Base-by-base conservation (phyloP, 92 coral and sea anemone genomes). In the Porites lobata region DNA sequence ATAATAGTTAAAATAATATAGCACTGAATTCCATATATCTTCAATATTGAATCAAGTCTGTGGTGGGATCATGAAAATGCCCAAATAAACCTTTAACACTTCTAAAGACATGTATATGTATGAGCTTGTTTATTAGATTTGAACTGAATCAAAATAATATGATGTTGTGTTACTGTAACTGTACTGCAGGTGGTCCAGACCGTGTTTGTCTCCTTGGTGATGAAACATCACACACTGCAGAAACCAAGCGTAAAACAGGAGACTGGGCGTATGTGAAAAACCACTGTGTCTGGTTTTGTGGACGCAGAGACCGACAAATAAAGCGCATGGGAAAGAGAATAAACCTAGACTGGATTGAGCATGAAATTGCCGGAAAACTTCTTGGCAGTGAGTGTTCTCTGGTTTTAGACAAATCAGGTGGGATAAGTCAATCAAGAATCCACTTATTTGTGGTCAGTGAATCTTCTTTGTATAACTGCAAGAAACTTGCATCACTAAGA, bases 241-340 rank as follows among this genome's bases (percentile, higher is more conserved):
- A 89, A 63, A 83, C 78, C 24, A 82, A 95, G 88, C 94, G 99
- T 68, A 85, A 96, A 32, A 93, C 96, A 29, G 99, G 98, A 29
- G 98, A 96, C 90, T 81, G 93, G 85, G 99, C 91, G 3, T 92
- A 85, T 73, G 88, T 95, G 10, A 86, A 87, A 62, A 85, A 86
- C 61, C 67, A 85, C 24, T 80, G 75, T 10, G 90, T 96, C 69
- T 92, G 97, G 94, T 96, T 85, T 80, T 75, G 88, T 52, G 99
- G 99, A 59, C 96, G 99, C 18, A 86, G 73, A 20, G 96, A 95
- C 86, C 76, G 98, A 75, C 95, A 92, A 76, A 89, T 96, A n/a
- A 96, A 96, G 50, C 77, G 99, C 65, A 80, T 83, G 73, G 96
- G 98, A 11, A 91, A 92, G 65, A 81, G 93, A 62, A 84, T 95